Conservation (phyloP, 2,888 invertebrate species). For the Cephus pygmeus region DNA sequence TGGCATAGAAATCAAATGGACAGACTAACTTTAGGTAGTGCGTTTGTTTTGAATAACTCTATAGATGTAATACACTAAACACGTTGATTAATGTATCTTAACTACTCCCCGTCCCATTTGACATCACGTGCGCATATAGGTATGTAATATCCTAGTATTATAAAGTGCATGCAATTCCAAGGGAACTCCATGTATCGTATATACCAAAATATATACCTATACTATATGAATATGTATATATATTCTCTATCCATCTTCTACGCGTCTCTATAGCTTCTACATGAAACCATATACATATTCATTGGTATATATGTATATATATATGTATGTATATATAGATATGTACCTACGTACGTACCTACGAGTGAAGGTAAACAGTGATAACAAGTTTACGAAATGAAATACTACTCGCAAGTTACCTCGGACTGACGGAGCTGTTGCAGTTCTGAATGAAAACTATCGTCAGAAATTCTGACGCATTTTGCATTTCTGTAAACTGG, state of each 20-base stretch:
- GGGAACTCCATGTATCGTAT: constrained; percentile 3
- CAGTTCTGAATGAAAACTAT: not conserved
- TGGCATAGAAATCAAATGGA: too few relatives aligned
- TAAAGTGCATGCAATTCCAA: constrained; percentile 40
- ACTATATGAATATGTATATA: not conserved
- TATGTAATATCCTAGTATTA: constrained; percentile 7
- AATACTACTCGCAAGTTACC: not conserved
- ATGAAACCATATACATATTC: not conserved
- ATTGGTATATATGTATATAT: not conserved
- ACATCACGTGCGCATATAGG: not conserved
- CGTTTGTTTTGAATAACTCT: too few relatives aligned
- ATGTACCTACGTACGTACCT: not conserved
- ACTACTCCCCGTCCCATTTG: not conserved
- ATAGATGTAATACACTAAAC: not conserved
- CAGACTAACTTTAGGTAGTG: too few relatives aligned
- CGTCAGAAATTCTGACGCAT: not conserved
- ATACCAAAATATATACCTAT: not conserved
- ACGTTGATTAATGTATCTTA: not conserved
- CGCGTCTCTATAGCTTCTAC: not conserved
- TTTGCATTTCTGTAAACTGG: not conserved
- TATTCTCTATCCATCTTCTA: not conserved
- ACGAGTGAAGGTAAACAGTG: constrained; percentile 1
- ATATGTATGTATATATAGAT: not conserved
- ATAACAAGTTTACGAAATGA: constrained; percentile 6
- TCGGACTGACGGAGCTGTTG: not conserved